These are phyloP conservation scores for Coryphaenoides rupestris DNA, from an alignment of 2,113 vertebrate species.

Conservation along the genomic window DNA sequence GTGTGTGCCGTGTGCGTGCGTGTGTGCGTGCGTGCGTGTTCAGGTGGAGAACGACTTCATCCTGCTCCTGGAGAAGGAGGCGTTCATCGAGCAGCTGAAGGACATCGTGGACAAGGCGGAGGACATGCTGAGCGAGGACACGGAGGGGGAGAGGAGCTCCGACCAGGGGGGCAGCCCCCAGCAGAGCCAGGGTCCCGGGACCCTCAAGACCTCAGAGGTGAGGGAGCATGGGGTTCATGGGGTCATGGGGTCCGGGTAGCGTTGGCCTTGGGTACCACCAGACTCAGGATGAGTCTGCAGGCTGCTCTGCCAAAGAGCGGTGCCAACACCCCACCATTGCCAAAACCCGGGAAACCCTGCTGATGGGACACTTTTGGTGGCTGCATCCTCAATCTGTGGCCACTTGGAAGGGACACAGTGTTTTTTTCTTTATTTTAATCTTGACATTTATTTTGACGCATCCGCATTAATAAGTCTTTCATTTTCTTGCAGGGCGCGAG, in stretches of 20 bases:
- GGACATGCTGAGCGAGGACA: constrained; percentile 94
- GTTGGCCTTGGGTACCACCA: constrained; percentile 19
- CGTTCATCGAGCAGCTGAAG: constrained; percentile 96
- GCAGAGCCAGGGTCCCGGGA: constrained; percentile 64
- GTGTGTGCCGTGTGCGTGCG: not conserved
- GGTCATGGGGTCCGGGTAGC: constrained; percentile 1
- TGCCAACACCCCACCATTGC: constrained; percentile 12
- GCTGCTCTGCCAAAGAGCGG: constrained; percentile 23
- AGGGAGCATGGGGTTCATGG: constrained; percentile 37
- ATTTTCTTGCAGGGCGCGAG: constrained; percentile 59
- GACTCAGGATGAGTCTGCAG: constrained; percentile 35
- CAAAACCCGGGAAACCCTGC: constrained; percentile 30
- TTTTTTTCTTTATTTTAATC: constrained; percentile 16
- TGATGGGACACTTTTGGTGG: constrained; percentile 39
- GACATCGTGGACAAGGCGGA: constrained; percentile 98
- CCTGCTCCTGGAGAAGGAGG: constrained; percentile 87
- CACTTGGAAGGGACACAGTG: constrained; percentile 21
- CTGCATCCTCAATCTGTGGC: constrained; percentile 25
- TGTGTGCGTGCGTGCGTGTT: not conserved
- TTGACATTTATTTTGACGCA: constrained; percentile 13
- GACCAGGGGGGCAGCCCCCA: constrained; percentile 80
- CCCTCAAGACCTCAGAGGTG: constrained; percentile 74
- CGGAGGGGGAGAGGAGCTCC: constrained; percentile 82
- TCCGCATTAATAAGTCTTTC: constrained; percentile 14
- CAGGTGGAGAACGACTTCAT: constrained; percentile 98